Evolutionary conservation across 23 tunicate species (phyloP), one percentile per base, ranked within the genome.

Genomic region (Halocynthia aurantium): DNA sequence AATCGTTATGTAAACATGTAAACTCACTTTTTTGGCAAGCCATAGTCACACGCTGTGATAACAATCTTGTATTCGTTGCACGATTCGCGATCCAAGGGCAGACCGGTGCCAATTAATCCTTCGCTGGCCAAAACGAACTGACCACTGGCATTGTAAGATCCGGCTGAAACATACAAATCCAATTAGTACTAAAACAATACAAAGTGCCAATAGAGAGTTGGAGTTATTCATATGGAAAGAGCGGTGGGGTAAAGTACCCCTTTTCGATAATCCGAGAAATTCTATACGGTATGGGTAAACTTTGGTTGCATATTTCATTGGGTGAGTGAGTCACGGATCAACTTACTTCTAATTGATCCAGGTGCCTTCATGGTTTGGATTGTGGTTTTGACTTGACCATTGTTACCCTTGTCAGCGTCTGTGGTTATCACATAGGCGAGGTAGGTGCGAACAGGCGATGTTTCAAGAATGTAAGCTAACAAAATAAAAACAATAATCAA

Each of bases 1-100:
- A 31, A 31, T 31, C 44, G 44, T 31, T 31, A 31, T 31, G 44
- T 31, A 31, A 11, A 67, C 20, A 15, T 67, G 12, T 11, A n/a
- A 6, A 61, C 86, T 72, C 80, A 89, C 96, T 75, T 80, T 52
- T 83, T 67, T 22, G 96, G 85, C 15, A 55, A 49, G 8, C 96
- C 96, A n/a, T 70, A 54, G 75, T 89, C 96, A 69, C 81, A 72
- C 6, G 96, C 96, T 50, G 65, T 53, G 7, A 89, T 76, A n/a
- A 84, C 57, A 75, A 89, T 85, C 83, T 89, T 84, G 55, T 89
- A 89, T 11, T 53, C 66, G 19, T 64, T 77, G 8, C 70, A 19
- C 12, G 19, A 62, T 54, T 84, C 96, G 17, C 85, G 75, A 61
- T 89, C 83, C 15, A 89, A 63, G 31, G 44, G 17, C 22, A 74